A percentile compares a stretch with the other conserved stretches of the same genome.
These are phyloP conservation scores for Leucoma salicis DNA, from an alignment of 2,888 invertebrate genomes.

Conservation along the genomic window DNA sequence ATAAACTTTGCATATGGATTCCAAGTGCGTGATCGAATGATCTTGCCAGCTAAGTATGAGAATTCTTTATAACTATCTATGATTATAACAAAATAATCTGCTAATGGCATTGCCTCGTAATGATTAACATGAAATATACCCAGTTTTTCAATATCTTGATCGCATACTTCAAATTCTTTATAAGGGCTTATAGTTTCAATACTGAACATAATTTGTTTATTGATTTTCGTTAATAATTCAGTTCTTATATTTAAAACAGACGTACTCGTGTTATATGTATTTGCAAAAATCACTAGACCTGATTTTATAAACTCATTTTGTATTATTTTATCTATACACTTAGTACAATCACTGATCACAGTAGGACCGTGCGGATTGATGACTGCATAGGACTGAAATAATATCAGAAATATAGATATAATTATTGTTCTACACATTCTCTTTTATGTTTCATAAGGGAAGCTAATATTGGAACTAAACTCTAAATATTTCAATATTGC, in stretches of 20 bases:
- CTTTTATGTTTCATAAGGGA: slow-evolving; percentile 7
- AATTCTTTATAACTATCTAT: slow-evolving; percentile 54
- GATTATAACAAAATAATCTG: slow-evolving; percentile 59
- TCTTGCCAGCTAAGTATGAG: slow-evolving; percentile 42
- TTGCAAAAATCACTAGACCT: slow-evolving; percentile 53
- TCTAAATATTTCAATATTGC: slow-evolving; percentile 4
- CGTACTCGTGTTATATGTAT: slow-evolving; percentile 44
- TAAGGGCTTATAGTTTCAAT: slow-evolving; percentile 47
- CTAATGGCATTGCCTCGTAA: slow-evolving; percentile 41
- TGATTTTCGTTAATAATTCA: slow-evolving; percentile 45
- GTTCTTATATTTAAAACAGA: slow-evolving; percentile 45
- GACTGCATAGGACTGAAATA: slow-evolving; percentile 21
- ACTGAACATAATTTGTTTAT: slow-evolving; percentile 39
- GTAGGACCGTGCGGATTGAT: slow-evolving; percentile 55
- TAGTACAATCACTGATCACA: slow-evolving; percentile 48
- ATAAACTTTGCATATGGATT: slow-evolving; percentile 63
- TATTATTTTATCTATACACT: slow-evolving; percentile 50
- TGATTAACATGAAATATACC: slow-evolving; percentile 41
- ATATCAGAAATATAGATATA: slow-evolving; percentile 21
- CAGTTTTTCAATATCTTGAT: slow-evolving; percentile 26
- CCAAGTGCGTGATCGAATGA: slow-evolving; percentile 59
- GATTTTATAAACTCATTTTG: slow-evolving; percentile 46
- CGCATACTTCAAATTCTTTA: slow-evolving; percentile 42
- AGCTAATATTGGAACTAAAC: slow-evolving; percentile 1
- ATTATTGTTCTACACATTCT: slow-evolving; percentile 14